phyloP scores from a whole-genome alignment of 1,140 invertebrate genomes.

The Meloidogyne chitwoodi region DNA sequence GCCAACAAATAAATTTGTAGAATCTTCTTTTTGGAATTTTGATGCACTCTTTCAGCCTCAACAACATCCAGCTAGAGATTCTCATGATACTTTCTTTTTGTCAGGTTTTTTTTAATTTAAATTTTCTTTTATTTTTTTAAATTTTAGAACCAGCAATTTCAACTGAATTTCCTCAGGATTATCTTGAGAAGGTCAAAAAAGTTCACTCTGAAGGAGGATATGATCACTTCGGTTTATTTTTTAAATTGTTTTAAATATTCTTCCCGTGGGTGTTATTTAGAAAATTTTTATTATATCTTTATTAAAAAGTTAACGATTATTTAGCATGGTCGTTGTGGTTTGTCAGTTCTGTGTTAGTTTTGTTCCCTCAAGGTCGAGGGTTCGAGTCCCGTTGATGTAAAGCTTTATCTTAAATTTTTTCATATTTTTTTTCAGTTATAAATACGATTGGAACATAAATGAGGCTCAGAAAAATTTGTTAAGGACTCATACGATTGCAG shows the following conservation, averaged over 20 bases:
- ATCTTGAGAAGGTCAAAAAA: slow-evolving; percentile 80
- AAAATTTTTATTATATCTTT: no score
- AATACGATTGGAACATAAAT: slow-evolving; percentile 84
- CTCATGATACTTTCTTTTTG: slow-evolving; percentile 97
- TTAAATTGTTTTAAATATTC: no score
- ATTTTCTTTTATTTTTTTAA: slow-evolving; percentile 16
- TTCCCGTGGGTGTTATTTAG: no score
- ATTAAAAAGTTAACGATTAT: no score
- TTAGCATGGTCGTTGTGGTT: neutral
- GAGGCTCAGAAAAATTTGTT: slow-evolving; percentile 94
- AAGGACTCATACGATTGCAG: slow-evolving; percentile 93
- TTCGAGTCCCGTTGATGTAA: neutral
- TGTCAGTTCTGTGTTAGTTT: neutral
- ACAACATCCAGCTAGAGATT: slow-evolving; percentile 96
- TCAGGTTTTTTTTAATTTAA: slow-evolving; percentile 64
- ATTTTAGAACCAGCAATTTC: slow-evolving; percentile 71
- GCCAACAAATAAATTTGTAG: slow-evolving; percentile 94
- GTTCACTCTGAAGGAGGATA: slow-evolving; percentile 88
- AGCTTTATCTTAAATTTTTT: neutral
- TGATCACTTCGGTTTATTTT: slow-evolving; percentile 74
- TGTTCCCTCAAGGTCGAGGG: no score
- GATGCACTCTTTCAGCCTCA: slow-evolving; percentile 97
- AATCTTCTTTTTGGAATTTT: slow-evolving; percentile 99
- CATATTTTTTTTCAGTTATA: slow-evolving; percentile 56
- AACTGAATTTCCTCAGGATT: slow-evolving; percentile 76